Base-by-base conservation (phyloP, 1,140 invertebrate genomes). In the Ptiloglossa arizonensis region DNA sequence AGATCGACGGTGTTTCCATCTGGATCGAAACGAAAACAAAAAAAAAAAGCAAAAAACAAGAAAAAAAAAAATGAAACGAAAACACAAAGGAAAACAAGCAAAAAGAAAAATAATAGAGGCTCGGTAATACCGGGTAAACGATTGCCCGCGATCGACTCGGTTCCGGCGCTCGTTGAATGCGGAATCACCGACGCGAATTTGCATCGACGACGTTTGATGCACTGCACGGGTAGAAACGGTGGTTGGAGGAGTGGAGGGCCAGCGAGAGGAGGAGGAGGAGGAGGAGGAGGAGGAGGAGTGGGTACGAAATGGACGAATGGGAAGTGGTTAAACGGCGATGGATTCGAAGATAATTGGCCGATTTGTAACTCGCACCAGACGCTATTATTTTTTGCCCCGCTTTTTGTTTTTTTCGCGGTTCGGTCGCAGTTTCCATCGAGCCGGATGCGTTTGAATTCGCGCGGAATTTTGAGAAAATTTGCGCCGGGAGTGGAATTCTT, bases 141-240 rank as follows among this genome's bases (percentile, higher is more conserved):
- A 29, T 57, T 32, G 54, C 2, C 27, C 54, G 54, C 24, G 54
- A 57, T 57, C 19, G 11, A 32, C 54, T 57, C 15, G 2, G 54
- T 57, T 32, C 27, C 27, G 11, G 27, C 29, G 54, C 27, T 32
- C 11, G 54, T 57, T 32, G 54, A 57, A 57, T 32, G 54, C 27
- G 27, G 27, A 57, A 57, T 57, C 27, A 24, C 54, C 15, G 54
- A 2, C 8, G 27, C 27, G 54, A 57, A 57, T 57, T 57, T 57
- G 54, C 54, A 57, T 57, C 54, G 54, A 57, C 27, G 54, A 57
- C 54, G 54, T 57, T 57, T 57, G 54, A 57, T 57, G 29, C 54
- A 32, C 54, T 57, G 54, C 9, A 1, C 27, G 29, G 41, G 27
- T 13, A 27, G 54, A 11, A 32, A 27, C 54, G 27, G n/a, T n/a